Evolutionary conservation across 1,140 invertebrate genomes (phyloP).

Genomic region (Triops cancriformis): DNA sequence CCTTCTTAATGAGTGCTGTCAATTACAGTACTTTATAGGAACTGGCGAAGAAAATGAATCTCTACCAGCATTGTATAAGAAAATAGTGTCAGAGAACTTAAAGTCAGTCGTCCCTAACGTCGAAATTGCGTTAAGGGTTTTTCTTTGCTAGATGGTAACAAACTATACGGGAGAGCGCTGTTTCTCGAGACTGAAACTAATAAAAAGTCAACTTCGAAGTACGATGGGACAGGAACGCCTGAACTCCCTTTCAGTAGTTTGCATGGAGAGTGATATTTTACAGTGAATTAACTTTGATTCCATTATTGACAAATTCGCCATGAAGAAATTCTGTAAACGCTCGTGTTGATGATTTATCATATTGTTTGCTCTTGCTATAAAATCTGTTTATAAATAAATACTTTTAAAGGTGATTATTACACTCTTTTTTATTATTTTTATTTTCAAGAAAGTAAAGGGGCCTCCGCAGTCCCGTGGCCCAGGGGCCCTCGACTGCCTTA

Average conservation of each 20-base stretch:
- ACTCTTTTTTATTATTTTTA: too few relatives aligned
- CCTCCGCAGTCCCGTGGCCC: too few relatives aligned
- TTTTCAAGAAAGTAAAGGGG: too few relatives aligned
- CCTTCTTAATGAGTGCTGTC: background rate
- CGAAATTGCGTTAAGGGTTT: background rate
- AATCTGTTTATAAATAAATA: too few relatives aligned
- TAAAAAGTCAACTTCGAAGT: background rate
- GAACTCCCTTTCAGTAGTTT: slow-evolving; percentile 5
- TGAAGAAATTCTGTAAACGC: too few relatives aligned
- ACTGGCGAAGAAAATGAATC: background rate
- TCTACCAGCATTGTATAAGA: background rate
- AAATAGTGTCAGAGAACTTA: background rate
- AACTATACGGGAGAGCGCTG: background rate
- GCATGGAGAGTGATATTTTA: background rate
- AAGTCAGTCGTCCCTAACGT: background rate
- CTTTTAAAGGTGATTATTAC: too few relatives aligned
- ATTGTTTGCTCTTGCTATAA: too few relatives aligned
- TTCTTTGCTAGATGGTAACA: background rate
- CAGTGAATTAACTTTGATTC: too few relatives aligned
- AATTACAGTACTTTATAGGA: background rate
- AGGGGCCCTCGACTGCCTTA: too few relatives aligned
- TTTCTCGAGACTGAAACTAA: background rate
- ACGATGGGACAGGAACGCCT: background rate
- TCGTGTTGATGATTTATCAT: too few relatives aligned
- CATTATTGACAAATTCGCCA: too few relatives aligned